These are phyloP conservation scores for Gobiocypris rarus DNA, from an alignment of 2,113 vertebrate genomes.

Conservation along the genomic window DNA sequence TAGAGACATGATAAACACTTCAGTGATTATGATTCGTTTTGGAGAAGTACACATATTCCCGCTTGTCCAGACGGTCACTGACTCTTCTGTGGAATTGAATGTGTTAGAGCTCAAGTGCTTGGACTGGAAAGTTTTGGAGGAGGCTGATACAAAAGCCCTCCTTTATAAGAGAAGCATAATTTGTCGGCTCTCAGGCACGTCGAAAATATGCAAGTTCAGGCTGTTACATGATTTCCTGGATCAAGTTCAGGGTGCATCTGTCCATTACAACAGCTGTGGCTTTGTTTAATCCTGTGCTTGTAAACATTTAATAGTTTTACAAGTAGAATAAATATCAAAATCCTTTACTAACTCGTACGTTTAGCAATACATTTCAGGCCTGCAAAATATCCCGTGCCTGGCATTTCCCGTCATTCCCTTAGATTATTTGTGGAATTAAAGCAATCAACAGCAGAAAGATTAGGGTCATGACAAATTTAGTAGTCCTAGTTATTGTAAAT, in stretches of 20 bases:
- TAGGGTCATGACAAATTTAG: slow-evolving; percentile 22
- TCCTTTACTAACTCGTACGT: background rate
- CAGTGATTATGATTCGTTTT: no score
- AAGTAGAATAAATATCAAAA: background rate
- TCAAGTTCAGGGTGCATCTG: background rate
- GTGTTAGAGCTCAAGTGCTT: background rate
- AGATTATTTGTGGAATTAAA: background rate
- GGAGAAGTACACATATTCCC: background rate
- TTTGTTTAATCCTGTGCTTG: background rate
- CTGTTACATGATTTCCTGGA: slow-evolving; percentile 7
- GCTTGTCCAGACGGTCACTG: background rate
- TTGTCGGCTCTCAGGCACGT: background rate
- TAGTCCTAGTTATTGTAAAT: slow-evolving; percentile 28
- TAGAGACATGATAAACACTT: background rate
- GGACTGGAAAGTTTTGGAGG: background rate
- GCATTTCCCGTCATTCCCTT: background rate
- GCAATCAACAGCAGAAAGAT: background rate
- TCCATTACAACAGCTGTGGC: background rate
- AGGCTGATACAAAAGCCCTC: background rate
- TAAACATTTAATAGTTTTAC: background rate
- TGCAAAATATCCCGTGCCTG: background rate
- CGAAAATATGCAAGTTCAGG: background rate
- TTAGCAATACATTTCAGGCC: background rate
- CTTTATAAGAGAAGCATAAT: background rate
- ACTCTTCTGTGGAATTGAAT: no score